Evolutionary conservation across 37 sponge, comb jelly and placozoan species (phyloP).

Genomic region (Beroe forskalii): DNA sequence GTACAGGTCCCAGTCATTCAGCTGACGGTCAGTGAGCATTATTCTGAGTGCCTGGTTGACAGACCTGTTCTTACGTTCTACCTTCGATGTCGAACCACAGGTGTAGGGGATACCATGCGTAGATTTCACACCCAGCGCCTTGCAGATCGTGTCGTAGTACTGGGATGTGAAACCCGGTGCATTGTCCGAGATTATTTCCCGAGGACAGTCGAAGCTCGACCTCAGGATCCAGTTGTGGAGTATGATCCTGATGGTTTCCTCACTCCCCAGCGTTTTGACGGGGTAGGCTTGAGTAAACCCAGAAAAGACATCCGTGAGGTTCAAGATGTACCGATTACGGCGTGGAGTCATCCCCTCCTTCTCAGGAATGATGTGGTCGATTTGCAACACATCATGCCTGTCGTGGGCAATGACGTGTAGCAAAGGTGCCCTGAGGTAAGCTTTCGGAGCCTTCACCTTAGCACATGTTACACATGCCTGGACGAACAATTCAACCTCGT

Average conservation of each 20-base stretch:
- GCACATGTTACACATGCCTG: not conserved
- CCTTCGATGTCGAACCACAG: too few relatives aligned
- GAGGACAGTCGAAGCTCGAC: too few relatives aligned
- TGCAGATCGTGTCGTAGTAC: too few relatives aligned
- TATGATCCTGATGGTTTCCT: not conserved
- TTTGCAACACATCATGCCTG: not conserved
- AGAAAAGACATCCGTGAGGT: not conserved
- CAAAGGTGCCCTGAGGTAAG: not conserved
- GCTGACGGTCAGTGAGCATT: too few relatives aligned
- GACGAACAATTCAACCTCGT: slow-evolving; percentile 2
- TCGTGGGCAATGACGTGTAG: not conserved
- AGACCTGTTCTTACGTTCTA: too few relatives aligned
- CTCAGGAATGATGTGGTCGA: not conserved
- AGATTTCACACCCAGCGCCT: too few relatives aligned
- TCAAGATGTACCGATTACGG: not conserved
- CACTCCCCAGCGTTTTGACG: not conserved
- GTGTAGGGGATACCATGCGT: too few relatives aligned
- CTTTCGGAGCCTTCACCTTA: not conserved
- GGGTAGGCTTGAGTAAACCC: not conserved
- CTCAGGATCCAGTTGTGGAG: not conserved
- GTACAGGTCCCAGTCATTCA: too few relatives aligned
- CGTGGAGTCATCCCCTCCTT: not conserved
- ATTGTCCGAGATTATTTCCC: too few relatives aligned
- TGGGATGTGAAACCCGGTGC: too few relatives aligned
- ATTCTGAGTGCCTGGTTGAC: too few relatives aligned